phyloP scores from a whole-genome alignment of 2,888 invertebrate species.

The Drosophila lutescens region DNA sequence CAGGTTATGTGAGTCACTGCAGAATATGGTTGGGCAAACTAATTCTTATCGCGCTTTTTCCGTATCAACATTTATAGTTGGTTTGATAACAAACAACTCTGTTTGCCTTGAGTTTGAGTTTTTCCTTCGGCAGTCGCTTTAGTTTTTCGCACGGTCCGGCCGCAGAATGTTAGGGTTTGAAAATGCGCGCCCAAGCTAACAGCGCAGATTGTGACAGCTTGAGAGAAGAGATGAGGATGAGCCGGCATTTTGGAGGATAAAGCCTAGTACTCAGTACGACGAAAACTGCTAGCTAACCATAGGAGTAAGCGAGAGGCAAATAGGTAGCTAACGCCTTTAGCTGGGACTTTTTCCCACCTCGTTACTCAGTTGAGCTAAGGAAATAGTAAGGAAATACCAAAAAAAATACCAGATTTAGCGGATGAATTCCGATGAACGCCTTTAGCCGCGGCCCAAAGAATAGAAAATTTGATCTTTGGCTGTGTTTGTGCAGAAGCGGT shows the following conservation, averaged over 20 bases:
- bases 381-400: no score
- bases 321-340: no score
- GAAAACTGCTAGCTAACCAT: no score
- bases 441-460: no score
- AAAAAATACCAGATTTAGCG: no score
- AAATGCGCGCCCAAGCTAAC: slow-evolving; percentile 13
- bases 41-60: slow-evolving; percentile 18
- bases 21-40: not conserved
- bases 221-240: not conserved
- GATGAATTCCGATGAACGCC: no score
- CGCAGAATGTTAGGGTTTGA: not conserved
- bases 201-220: not conserved
- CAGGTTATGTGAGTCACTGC: slow-evolving; percentile 5
- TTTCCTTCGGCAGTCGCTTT: slow-evolving; percentile 1
- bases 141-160: not conserved
- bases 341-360: no score
- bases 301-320: no score
- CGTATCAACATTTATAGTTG: slow-evolving; percentile 14
- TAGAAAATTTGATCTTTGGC: no score
- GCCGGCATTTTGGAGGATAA: not conserved
- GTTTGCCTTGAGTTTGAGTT: not conserved
- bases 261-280: no score
- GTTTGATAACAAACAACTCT: slow-evolving; percentile 2
- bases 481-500: no score
- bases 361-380: no score